Base-by-base conservation (phyloP, 2,888 invertebrate species). In the Caenorhabditis doughertyi region DNA sequence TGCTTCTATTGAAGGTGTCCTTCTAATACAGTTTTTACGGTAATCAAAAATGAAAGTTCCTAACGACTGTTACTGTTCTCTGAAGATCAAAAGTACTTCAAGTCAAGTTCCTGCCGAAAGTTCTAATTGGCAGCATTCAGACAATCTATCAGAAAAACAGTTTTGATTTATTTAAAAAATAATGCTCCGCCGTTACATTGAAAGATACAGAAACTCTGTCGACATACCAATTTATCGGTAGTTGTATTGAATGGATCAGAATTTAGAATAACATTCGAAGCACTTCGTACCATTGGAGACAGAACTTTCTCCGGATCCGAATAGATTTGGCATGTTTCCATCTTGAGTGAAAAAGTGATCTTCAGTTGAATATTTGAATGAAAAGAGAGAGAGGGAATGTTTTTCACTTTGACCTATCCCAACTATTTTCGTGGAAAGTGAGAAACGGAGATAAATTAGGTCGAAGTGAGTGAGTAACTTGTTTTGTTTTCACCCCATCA, bases 251-350 rank as follows among this genome's bases (percentile, higher is more conserved):
- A 74, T 29, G 68, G 74, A 62, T 82, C 82, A n/a, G 21, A 13
- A 25, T 68, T 67, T 29, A 77, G 29, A 39, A 77, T 55, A 0
- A 82, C 72, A 51, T 82, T 73, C 0, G 82, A 82, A 25, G 77
- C 82, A 49, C 82, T 82, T 60, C 72, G 68, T 23, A 82, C 82
- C 65, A 70, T 47, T 32, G 82, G 72, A 18, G 72, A 62, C 0
- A 67, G 42, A 32, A 73, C 23, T 5, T 39, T 77, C 16, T 72
- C 74, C 2, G 81, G 39, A 70, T 81, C 56, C 11, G 60, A 62
- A 68, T 68, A 73, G n/a, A 79, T 65, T 5, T 47, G 51, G 47
- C 60, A 68, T n/a, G 16, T 16, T 18, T 77, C 77, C 77, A 77
- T 77, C 56, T 23, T 21, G 7, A 62, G 29, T 13, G 11, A 39